These are phyloP conservation scores for Furnarius figulus DNA, from an alignment of 2,113 vertebrate species.

Conservation along the genomic window DNA sequence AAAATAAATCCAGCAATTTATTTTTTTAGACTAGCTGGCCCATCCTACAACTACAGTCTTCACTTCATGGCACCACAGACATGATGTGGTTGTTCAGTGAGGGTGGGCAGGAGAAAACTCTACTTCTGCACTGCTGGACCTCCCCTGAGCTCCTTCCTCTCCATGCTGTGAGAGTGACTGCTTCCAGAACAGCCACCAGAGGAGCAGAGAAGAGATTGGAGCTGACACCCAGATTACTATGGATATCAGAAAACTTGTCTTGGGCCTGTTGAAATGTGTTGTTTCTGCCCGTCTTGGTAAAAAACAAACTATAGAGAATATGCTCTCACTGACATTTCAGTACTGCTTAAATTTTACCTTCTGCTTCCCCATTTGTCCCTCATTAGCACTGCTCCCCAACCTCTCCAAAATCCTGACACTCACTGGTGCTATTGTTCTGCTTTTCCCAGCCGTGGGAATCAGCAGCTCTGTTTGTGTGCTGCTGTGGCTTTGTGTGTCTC, in stretches of 20 bases:
- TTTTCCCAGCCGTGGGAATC: background rate
- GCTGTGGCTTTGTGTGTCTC: rapidly evolving
- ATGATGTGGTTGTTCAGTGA: background rate
- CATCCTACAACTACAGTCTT: background rate
- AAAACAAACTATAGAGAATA: background rate
- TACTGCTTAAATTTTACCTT: background rate
- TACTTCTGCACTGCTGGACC: background rate
- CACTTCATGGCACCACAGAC: background rate
- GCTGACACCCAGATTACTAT: background rate
- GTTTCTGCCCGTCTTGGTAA: background rate
- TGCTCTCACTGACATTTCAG: background rate
- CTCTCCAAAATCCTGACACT: background rate
- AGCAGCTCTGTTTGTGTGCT: background rate
- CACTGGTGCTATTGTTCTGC: background rate
- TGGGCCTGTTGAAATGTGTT: background rate
- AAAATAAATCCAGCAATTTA: background rate
- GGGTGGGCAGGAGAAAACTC: background rate
- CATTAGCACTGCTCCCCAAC: background rate
- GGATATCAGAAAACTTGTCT: background rate
- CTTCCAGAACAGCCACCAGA: background rate
- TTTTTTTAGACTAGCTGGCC: background rate
- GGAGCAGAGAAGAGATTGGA: background rate
- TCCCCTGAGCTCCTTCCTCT: background rate
- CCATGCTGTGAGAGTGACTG: rapidly evolving
- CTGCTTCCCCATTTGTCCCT: background rate